Base-by-base conservation (phyloP, 2,113 vertebrate genomes). In the Hypomesus transpacificus region DNA sequence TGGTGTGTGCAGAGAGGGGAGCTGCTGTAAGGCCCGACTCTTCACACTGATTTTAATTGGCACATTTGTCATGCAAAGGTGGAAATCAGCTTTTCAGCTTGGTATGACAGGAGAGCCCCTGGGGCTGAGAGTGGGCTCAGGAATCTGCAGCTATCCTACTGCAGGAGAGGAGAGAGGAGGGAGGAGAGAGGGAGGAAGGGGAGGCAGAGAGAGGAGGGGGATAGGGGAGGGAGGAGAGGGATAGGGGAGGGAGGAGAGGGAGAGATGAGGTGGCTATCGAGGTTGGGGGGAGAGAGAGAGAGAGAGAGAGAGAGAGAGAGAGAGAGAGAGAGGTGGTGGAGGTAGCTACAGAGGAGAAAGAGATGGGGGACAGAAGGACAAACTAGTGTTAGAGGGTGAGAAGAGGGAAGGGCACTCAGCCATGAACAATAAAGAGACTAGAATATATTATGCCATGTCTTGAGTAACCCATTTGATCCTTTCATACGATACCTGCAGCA, bases 11-110 rank as follows among this genome's bases (percentile, higher is more conserved):
- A 17, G 22, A 57, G 66, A 24, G 26, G 72, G 59, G 61, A 78
- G 59, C 13, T 8, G 26, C 69, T 51, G 69, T 82, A 83, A 73
- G 72, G 46, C 62, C 73, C 51, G 59, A 74, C 76, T 58, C 51
- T 63, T 75, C 74, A 62, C 64, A 56, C 78, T 73, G 68, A 79
- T 82, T 88, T 87, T 85, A 83, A 89, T 82, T 86, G 74, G 65
- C 77, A 71, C 77, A 83, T 86, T 86, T 81, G 77, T 85, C 80
- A 79, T 77, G 75, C 78, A 76, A 65, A 60, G 75, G 73, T 73
- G 59, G 76, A 73, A 70, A 68, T 73, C 71, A 70, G 74, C 70
- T 71, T 66, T 53, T 54, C 20, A 60, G 54, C 69, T 56, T 73
- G n/a, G 64, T 73, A 71, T 77, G 66, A 77, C 62, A 56, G 65